These are phyloP conservation scores for Pyxicephalus adspersus DNA, from an alignment of 2,113 vertebrate species.

Conservation along the genomic window DNA sequence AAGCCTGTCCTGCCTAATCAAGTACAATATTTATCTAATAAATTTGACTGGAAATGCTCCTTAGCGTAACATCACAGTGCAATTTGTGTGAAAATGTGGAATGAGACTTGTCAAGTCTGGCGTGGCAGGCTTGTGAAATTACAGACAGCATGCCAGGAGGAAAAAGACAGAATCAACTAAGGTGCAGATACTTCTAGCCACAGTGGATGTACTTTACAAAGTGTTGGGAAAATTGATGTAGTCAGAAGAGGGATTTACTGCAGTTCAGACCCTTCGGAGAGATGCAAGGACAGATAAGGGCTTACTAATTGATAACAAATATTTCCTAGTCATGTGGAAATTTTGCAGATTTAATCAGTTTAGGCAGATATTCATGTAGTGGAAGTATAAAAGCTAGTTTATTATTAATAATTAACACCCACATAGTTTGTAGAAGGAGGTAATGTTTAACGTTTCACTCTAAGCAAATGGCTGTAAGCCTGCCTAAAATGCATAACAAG, in stretches of 20 bases:
- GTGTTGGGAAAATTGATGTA: not conserved
- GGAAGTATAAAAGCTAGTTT: too few species aligned
- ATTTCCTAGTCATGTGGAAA: not conserved
- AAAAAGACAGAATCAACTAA: conserved; percentile 5
- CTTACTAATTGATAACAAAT: not conserved
- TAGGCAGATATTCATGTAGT: too few species aligned
- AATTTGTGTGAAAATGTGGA: not conserved
- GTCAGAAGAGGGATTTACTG: not conserved
- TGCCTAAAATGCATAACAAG: too few species aligned
- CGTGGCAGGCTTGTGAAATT: not conserved
- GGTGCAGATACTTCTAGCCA: not conserved
- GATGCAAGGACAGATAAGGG: not conserved
- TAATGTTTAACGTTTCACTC: too few species aligned
- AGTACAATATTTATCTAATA: too few species aligned
- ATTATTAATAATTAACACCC: too few species aligned
- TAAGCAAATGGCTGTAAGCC: too few species aligned
- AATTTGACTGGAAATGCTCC: too few species aligned
- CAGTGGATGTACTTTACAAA: conserved; percentile 3
- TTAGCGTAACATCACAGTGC: too few species aligned
- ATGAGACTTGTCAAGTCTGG: not conserved
- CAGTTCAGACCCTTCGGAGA: not conserved
- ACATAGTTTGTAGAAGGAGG: too few species aligned
- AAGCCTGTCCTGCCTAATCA: too few species aligned
- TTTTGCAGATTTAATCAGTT: not conserved
- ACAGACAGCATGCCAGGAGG: not conserved